phyloP scores from a whole-genome alignment of 2,888 invertebrate genomes.

The Trissolcus brochymenae region DNA sequence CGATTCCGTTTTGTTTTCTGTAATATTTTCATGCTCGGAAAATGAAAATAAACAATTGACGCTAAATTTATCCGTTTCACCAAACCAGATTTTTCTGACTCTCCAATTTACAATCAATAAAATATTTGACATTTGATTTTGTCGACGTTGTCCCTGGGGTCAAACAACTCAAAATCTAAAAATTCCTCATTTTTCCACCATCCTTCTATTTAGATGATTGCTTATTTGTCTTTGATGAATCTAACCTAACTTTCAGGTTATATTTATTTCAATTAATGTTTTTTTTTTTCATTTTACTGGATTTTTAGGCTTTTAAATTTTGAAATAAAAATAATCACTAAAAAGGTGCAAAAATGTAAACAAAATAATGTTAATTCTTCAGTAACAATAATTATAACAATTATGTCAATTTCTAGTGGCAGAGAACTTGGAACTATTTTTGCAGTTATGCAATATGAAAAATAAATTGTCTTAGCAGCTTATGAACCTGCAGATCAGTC shows the following conservation, averaged over 20 bases:
- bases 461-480: too few species aligned
- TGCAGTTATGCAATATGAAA: too few species aligned
- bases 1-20: too few species aligned
- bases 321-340: too few species aligned
- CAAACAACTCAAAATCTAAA: not conserved
- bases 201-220: too few species aligned
- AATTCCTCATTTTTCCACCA: not conserved
- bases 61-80: not conserved
- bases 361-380: too few species aligned
- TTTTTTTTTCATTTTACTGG: not conserved
- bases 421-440: too few species aligned
- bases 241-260: not conserved
- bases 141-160: not conserved
- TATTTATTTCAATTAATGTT: not conserved
- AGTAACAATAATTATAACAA: too few species aligned
- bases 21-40: not conserved
- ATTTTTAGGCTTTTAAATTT: not conserved
- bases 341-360: too few species aligned
- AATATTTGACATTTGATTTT: not conserved
- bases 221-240: not conserved
- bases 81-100: constrained; percentile 6
- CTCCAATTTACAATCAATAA: not conserved
- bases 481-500: too few species aligned
- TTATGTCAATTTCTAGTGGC: too few species aligned
- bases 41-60: not conserved